These are phyloP conservation scores for Bacillus rossius DNA, from an alignment of 1,140 invertebrate genomes.

Conservation along the genomic window DNA sequence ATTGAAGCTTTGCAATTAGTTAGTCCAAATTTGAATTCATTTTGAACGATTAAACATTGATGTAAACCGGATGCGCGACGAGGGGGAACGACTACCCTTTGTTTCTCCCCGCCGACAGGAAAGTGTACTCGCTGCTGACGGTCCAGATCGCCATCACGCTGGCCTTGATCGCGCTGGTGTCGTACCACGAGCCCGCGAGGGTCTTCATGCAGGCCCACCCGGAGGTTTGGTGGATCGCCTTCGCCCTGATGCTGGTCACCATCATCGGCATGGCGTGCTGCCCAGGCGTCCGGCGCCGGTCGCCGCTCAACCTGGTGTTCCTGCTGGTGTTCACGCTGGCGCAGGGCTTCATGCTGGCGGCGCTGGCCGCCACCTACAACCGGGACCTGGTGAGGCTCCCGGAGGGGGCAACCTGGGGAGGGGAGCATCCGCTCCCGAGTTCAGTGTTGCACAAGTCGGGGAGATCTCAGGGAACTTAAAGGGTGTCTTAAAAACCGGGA, in stretches of 20 bases:
- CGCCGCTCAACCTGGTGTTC: conserved; percentile 87
- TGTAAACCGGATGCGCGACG: no score
- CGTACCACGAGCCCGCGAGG: conserved; percentile 60
- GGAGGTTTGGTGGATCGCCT: conserved; percentile 56
- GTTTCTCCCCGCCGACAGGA: conserved; percentile 45
- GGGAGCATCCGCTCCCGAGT: no score
- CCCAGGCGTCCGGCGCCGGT: conserved; percentile 68
- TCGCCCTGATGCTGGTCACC: conserved; percentile 64
- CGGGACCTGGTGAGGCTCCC: conserved; percentile 49
- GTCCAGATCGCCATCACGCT: conserved; percentile 74
- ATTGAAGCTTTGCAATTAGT: no score
- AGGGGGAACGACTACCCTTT: no score
- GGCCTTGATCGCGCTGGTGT: conserved; percentile 68
- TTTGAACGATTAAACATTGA: no score
- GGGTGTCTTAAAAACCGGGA: no score
- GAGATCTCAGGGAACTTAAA: no score
- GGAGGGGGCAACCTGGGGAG: no score
- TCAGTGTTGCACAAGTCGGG: no score
- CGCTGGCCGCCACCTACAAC: conserved; percentile 53
- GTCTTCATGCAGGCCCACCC: conserved; percentile 46
- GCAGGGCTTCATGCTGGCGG: conserved; percentile 69
- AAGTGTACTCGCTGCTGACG: conserved; percentile 82
- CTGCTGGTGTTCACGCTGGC: conserved; percentile 77
- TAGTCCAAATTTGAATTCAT: no score
- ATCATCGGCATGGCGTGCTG: conserved; percentile 88